Percentiles rank a stretch among this genome's conserved stretches.
phyloP scores from a whole-genome alignment of 2,888 invertebrate species.

The Trissolcus brochymenae region DNA sequence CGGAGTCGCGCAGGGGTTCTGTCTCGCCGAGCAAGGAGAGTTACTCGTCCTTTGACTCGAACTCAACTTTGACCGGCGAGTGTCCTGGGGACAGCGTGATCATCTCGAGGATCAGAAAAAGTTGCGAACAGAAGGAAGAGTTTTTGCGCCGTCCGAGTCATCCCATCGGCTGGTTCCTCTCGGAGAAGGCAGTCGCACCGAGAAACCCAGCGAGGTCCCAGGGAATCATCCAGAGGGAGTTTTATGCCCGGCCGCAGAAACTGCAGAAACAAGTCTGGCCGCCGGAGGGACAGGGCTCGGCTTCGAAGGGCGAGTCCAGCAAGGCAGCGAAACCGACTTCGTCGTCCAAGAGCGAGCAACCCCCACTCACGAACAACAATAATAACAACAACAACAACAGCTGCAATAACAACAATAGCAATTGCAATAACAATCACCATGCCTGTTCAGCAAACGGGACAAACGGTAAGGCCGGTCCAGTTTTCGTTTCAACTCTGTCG shows the following conservation, averaged over 20 bases:
- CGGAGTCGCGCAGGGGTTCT: constrained; percentile 79
- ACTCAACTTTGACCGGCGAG: constrained; percentile 82
- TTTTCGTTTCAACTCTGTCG: constrained; percentile 80
- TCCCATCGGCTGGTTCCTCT: constrained; percentile 80
- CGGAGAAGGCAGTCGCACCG: constrained; percentile 62
- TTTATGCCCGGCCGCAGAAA: constrained; percentile 88
- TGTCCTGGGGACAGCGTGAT: constrained; percentile 83
- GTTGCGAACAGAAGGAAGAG: constrained; percentile 92
- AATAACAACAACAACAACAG: constrained; percentile 48
- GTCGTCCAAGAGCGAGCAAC: constrained; percentile 34
- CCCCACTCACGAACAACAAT: constrained; percentile 36
- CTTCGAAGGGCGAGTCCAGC: constrained; percentile 35
- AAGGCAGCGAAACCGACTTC: constrained; percentile 11
- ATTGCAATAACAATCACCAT: constrained; percentile 75
- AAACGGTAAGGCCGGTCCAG: constrained; percentile 67
- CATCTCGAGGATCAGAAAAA: constrained; percentile 87
- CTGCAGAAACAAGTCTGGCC: constrained; percentile 85
- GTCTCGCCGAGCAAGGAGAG: constrained; percentile 82
- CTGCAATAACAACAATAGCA: constrained; percentile 51
- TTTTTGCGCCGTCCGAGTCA: constrained; percentile 87
- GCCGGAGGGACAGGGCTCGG: constrained; percentile 75
- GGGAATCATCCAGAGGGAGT: constrained; percentile 81
- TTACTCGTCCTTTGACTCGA: constrained; percentile 83
- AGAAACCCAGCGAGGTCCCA: constrained; percentile 5
- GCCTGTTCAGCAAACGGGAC: constrained; percentile 58